Conservation (phyloP, 1,140 invertebrate species). For the Leptinotarsa undecemlineata region DNA sequence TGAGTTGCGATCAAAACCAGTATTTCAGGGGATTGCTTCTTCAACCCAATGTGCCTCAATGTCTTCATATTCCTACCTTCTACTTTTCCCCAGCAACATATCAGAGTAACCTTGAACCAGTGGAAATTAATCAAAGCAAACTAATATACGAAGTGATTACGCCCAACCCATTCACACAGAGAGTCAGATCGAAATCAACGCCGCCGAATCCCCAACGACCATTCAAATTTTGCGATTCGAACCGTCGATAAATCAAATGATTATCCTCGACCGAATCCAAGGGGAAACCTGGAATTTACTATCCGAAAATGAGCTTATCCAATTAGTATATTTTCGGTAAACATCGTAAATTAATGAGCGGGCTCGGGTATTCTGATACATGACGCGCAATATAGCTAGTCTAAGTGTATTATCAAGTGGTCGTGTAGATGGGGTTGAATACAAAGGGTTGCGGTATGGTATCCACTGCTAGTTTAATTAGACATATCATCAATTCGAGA, state of each 20-base stretch:
- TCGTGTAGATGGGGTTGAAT: constrained; percentile 17
- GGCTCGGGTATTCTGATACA: background rate
- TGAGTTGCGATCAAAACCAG: background rate
- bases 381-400: constrained; percentile 15
- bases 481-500: constrained; percentile 36
- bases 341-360: constrained; percentile 17
- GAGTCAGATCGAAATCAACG: background rate
- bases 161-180: background rate
- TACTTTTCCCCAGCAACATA: too few species aligned
- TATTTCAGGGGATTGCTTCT: background rate
- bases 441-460: constrained; percentile 24
- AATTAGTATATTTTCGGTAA: constrained; percentile 26
- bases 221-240: constrained; percentile 13
- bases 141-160: background rate
- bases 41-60: too few species aligned
- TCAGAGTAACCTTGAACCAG: too few species aligned
- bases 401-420: constrained; percentile 23
- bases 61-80: too few species aligned
- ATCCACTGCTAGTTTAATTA: constrained; percentile 35
- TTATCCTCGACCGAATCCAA: constrained; percentile 1
- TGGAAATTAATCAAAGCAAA: too few species aligned
- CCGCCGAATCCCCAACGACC: background rate
- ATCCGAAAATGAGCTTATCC: constrained; percentile 26
- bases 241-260: constrained; percentile 10
- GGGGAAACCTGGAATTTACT: constrained; percentile 16